Conservation (phyloP, 2,797 vertebrate genomes). For the Apogon talboti region DNA sequence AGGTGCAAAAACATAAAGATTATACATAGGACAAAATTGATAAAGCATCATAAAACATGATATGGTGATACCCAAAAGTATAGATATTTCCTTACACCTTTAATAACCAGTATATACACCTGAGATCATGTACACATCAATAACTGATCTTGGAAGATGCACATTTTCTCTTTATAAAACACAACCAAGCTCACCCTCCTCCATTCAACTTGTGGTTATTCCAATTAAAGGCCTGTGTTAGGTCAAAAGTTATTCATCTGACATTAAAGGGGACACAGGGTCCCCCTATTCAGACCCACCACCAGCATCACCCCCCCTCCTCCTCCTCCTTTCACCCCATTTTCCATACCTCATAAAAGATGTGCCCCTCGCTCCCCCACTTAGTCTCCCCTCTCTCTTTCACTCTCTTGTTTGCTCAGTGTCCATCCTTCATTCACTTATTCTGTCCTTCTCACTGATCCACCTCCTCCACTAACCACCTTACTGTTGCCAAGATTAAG, state of each 20-base stretch:
- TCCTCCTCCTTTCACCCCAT: conserved; percentile 55
- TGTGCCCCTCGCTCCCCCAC: conserved; percentile 45
- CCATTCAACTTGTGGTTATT: conserved; percentile 62
- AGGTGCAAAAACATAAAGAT: too few species aligned
- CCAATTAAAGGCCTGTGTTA: conserved; percentile 78
- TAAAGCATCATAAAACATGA: too few species aligned
- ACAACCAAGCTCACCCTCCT: not conserved
- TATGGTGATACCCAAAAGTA: too few species aligned
- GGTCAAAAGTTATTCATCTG: conserved; percentile 81
- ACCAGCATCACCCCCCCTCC: conserved; percentile 54
- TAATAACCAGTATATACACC: not conserved
- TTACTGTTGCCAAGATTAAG: too few species aligned
- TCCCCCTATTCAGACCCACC: conserved; percentile 75
- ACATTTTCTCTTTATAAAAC: conserved; percentile 32
- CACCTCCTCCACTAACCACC: too few species aligned
- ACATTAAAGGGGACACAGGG: conserved; percentile 72
- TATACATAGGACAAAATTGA: too few species aligned
- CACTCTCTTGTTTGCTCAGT: conserved; percentile 52
- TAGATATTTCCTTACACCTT: too few species aligned
- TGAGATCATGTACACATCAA: not conserved
- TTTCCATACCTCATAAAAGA: conserved; percentile 71
- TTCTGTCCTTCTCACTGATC: conserved; percentile 27
- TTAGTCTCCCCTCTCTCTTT: conserved; percentile 47
- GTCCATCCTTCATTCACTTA: conserved; percentile 41
- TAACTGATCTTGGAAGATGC: too few species aligned